Base-by-base conservation (phyloP, 2,797 vertebrate genomes). In the Enteromius viviparus region DNA sequence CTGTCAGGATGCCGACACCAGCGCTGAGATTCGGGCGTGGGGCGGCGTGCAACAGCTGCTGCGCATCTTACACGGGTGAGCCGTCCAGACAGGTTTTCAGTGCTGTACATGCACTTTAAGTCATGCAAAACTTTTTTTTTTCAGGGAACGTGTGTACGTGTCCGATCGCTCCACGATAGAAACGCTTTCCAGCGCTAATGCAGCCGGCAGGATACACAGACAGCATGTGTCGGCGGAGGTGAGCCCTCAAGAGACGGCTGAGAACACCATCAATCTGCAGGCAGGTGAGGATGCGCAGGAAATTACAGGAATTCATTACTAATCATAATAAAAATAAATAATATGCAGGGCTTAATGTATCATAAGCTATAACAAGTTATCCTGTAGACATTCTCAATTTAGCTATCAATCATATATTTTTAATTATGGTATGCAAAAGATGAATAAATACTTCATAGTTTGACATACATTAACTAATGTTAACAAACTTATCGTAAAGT, bases 21-120 rank as follows among this genome's bases (percentile, higher is more conserved):
- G 96, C 29, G 86, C 89, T 0, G 96, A 97, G 92, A 97, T 98
- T 40, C 89, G 92, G 19, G 93, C 95, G 71, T 98, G 96, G 96
- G 97, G 96, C 0, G 97, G 96, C 21, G 95, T 97, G 88, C 96
- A 95, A 89, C 96, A 97, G 65, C 94, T 99, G 11, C 96, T 98
- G 76, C 94, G 94, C 69, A 93, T 99, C 84, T 93, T 98, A 40
- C 88, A 89, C 84, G 94, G 95, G 96, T 97, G 89, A 26, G 91
- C 21, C 7, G 23, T 34, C 12, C 1, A 19, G 3, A 23, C 37
- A 42, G 17, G 8, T 26, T 62, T 62, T 45, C 1, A 65, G 19
- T 5, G 47, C 4, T 75, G 29, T 14, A 55, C 11, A 12, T 75
- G 29, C 19, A 55, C 7, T 42, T 58, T 42, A 10, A 53, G 9